Evolutionary conservation across 2,888 invertebrate species (phyloP), one percentile per base, ranked within the genome.

Genomic region (Epistrophella euchroma): DNA sequence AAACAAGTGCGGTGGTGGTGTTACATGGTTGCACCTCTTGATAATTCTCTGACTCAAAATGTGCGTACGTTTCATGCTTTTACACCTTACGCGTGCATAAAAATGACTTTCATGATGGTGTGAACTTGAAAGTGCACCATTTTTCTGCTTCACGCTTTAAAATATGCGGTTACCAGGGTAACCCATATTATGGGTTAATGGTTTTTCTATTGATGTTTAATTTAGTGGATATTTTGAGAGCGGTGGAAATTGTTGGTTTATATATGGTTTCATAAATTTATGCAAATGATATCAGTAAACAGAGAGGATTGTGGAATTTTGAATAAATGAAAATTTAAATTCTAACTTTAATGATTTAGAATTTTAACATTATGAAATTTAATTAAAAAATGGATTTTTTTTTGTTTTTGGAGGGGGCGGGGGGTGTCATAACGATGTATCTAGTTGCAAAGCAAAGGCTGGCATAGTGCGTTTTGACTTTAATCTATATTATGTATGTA

Each of bases 141-240:
- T 45, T 37, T 68, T 68, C 28, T 22, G 50, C 52, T 37, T 47
- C 37, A n/a, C 68, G 25, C 52, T 68, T 68, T 37, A 22, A 52
- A 68, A 28, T 28, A 28, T n/a, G 17, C 7, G 43, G 43, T 62
- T 25, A 10, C n/a, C 17, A 17, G 43, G 45, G 25, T 43, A 64
- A 43, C 1, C 45, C 11, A 45, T n/a, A n/a, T n/a, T n/a, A 5
- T n/a, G 52, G 25, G 50, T 68, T 68, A 50, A 37, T 50, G n/a
- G 50, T 10, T 68, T 68, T 68, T 68, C 68, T 50, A 28, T 68
- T 35, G 50, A 50, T 50, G 66, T 47, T 68, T 22, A 68, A 68
- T 68, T 68, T 68, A 22, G n/a, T 68, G 50, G 0, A 68, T 68
- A n/a, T 32, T n/a, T n/a, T 15, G 35, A n/a, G 2, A 50, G 19